Base-by-base conservation (phyloP, 2,888 invertebrate genomes). In the Stegophylla sp. region DNA sequence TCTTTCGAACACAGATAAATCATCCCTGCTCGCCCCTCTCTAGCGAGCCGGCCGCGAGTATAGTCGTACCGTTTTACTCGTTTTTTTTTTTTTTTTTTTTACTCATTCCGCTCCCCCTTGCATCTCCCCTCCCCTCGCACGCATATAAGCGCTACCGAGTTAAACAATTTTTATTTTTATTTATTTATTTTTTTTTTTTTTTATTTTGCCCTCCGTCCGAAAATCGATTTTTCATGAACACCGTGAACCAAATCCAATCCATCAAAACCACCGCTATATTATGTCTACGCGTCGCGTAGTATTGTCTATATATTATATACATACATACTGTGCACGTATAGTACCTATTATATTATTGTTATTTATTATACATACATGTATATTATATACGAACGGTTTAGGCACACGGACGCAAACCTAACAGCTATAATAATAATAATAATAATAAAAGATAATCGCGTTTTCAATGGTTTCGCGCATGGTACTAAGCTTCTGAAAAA, bases 1-100 rank as follows among this genome's bases (percentile, higher is more conserved):
- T 76, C 63, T 76, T 76, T 76, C 43, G 76, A 76, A 76, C 67
- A 56, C 56, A 76, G 76, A 76, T 76, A 76, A 76, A 76, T 76
- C 76, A 76, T 76, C 76, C 76, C 76, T 76, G 53, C 56, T 41
- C 56, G 20, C 20, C 43, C 9, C 59, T 43, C 45, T 7, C 43
- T 53, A n/a, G 13, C 71, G 26, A 23, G 56, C 56, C 43, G n/a
- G 41, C 20, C 20, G 41, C 67, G 67, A 12, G 34, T 7, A 20
- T 59, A 56, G 43, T 23, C 26, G 41, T 41, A 41, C 53, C 48
- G 74, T 61, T 59, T 74, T 74, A 45, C 43, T 63, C 48, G 15
- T 34, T 48, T 45, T 74, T 1, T 17, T 13, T 20, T 17, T 34
- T n/a, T n/a, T n/a, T n/a, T n/a, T n/a, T n/a, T n/a, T n/a, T n/a